Evolutionary conservation across 2,888 invertebrate genomes (phyloP).

Genomic region (Dione vanillae): DNA sequence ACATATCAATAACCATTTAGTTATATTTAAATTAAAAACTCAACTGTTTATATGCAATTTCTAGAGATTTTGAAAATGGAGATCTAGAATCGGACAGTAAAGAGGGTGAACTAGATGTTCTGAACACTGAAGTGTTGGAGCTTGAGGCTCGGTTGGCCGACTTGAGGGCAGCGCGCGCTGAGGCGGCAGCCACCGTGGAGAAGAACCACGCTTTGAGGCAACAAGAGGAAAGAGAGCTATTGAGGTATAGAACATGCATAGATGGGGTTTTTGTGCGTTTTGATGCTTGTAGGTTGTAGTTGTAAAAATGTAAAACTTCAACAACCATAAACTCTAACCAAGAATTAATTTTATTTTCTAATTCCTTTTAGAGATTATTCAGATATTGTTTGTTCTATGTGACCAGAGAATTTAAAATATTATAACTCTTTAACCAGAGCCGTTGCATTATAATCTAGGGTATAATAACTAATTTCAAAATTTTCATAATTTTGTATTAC

Average conservation of each 20-base stretch:
- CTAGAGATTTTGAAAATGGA: slow-evolving; percentile 65
- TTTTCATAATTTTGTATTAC: too few species aligned
- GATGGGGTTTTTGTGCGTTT: slow-evolving; percentile 53
- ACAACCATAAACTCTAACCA: too few species aligned
- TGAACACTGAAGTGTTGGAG: slow-evolving; percentile 62
- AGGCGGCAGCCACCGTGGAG: slow-evolving; percentile 47
- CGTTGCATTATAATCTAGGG: too few species aligned
- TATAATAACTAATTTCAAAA: too few species aligned
- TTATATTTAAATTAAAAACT: background rate
- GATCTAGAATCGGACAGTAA: slow-evolving; percentile 67
- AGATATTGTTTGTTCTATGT: too few species aligned
- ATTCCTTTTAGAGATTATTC: too few species aligned
- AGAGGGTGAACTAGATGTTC: slow-evolving; percentile 67
- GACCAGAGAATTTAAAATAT: too few species aligned
- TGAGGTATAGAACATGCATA: slow-evolving; percentile 16
- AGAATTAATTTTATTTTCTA: background rate
- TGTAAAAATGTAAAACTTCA: too few species aligned
- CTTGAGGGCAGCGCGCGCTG: slow-evolving; percentile 52
- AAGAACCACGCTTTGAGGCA: slow-evolving; percentile 50
- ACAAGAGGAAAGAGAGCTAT: slow-evolving; percentile 46
- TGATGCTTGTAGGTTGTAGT: too few species aligned
- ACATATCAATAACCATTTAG: background rate
- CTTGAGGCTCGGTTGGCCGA: slow-evolving; percentile 58
- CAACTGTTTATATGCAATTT: slow-evolving; percentile 21
- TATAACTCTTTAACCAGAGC: too few species aligned